A percentile compares a stretch with the other conserved stretches of the same genome.
phyloP scores from a whole-genome alignment of 37 sponge, comb jelly and placozoan genomes.

The Beroe ovata region DNA sequence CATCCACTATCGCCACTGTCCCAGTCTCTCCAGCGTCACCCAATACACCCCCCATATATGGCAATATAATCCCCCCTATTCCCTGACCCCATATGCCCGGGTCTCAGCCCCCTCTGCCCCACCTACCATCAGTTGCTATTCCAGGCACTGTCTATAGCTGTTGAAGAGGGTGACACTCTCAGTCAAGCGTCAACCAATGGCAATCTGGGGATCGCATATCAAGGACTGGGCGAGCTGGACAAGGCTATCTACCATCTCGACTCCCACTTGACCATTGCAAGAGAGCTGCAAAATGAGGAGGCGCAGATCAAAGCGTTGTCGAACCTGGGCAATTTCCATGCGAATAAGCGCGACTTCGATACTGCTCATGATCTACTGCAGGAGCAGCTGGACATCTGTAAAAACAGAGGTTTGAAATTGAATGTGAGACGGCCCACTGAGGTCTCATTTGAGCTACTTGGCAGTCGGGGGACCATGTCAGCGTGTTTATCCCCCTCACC shows the following conservation, averaged over 20 bases:
- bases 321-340: slow-evolving; percentile 83
- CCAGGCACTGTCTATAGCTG: slow-evolving; percentile 43
- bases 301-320: slow-evolving; percentile 77
- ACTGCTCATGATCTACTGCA: slow-evolving; percentile 15
- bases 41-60: no score
- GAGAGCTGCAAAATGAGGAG: slow-evolving; percentile 71
- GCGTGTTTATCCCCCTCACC: no score
- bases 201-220: slow-evolving; percentile 83
- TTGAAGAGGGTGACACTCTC: slow-evolving; percentile 67
- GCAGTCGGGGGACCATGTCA: no score
- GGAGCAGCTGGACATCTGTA: slow-evolving; percentile 36
- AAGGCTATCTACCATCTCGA: slow-evolving; percentile 74
- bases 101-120: no score
- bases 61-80: no score
- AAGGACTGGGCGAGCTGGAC: slow-evolving; percentile 75
- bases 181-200: slow-evolving; percentile 81
- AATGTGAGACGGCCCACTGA: no score
- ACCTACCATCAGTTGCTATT: no score
- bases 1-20: no score
- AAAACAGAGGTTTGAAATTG: slow-evolving; percentile 3
- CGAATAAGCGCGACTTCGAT: slow-evolving; percentile 66
- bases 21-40: no score
- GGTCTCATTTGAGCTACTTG: no score
- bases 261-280: slow-evolving; percentile 74
- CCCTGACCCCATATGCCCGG: no score